Conservation (phyloP, 2,888 invertebrate genomes). For the Drosophila neoperkinsi region DNA sequence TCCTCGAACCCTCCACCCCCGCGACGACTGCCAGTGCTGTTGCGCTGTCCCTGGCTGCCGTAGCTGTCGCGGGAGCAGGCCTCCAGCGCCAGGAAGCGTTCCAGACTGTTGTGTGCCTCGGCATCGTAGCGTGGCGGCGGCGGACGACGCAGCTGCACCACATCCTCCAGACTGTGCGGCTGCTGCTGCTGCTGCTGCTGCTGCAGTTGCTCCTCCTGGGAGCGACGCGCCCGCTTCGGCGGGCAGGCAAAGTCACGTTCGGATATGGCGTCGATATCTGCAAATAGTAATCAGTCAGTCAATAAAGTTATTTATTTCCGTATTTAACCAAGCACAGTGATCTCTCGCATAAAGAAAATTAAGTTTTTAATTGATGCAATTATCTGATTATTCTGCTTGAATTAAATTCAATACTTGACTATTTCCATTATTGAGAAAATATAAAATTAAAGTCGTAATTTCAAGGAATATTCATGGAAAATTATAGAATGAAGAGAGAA, state of each 20-base stretch:
- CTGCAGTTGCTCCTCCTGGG: slow-evolving; percentile 84
- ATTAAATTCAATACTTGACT: neutral
- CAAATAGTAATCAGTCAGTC: neutral
- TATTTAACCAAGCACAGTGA: neutral
- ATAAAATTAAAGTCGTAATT: too few relatives aligned
- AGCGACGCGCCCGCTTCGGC: slow-evolving; percentile 89
- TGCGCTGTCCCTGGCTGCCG: slow-evolving; percentile 73
- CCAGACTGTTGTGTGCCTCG: slow-evolving; percentile 74
- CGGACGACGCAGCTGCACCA: slow-evolving; percentile 68
- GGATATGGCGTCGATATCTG: slow-evolving; percentile 86
- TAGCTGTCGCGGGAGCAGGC: slow-evolving; percentile 72
- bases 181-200: slow-evolving; percentile 31
- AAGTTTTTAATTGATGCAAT: neutral
- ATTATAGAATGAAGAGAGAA: too few relatives aligned
- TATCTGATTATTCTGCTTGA: neutral
- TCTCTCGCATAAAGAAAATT: neutral
- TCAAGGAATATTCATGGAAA: too few relatives aligned
- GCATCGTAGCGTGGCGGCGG: slow-evolving; percentile 58
- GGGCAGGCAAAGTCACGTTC: slow-evolving; percentile 92
- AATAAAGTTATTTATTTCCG: neutral
- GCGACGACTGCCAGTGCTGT: slow-evolving; percentile 77
- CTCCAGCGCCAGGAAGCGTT: slow-evolving; percentile 77
- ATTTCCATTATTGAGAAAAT: too few relatives aligned
- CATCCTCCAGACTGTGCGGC: slow-evolving; percentile 65
- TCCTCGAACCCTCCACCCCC: slow-evolving; percentile 80